A percentile compares a stretch with the other conserved stretches of the same genome.
Conservation (phyloP, 2,888 invertebrate species). For the Pogonocherus hispidulus region DNA sequence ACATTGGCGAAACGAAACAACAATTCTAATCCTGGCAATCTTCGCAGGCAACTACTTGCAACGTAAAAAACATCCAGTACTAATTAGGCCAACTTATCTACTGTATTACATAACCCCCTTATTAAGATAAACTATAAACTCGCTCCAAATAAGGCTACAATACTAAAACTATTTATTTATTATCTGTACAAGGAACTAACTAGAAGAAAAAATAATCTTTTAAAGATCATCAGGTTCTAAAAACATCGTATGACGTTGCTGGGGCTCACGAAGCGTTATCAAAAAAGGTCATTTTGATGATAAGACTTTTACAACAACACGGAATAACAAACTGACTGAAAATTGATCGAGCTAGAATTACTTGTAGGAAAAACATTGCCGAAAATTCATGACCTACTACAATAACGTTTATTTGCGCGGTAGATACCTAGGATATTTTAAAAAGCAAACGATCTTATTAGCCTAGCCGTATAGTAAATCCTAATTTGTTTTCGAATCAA, state of each 20-base stretch:
- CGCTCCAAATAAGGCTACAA: background rate
- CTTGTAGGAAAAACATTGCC: too few relatives aligned
- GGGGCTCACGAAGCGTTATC: slow-evolving; percentile 16
- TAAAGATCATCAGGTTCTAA: background rate
- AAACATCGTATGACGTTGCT: too few relatives aligned
- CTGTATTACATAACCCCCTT: background rate
- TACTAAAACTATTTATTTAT: background rate
- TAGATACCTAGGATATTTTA: too few relatives aligned
- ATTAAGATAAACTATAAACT: background rate
- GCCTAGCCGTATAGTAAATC: background rate
- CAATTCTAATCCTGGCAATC: too few relatives aligned
- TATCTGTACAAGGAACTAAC: background rate
- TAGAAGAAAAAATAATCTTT: background rate
- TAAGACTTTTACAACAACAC: slow-evolving; percentile 4
- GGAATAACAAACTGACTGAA: background rate
- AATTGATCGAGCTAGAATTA: too few relatives aligned
- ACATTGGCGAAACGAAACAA: too few relatives aligned
- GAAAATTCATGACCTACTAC: slow-evolving; percentile 10
- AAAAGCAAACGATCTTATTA: background rate
- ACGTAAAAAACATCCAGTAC: too few relatives aligned
- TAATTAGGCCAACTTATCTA: background rate
- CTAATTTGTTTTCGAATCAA: slow-evolving; percentile 4
- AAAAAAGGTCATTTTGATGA: slow-evolving; percentile 22
- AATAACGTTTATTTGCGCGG: background rate
- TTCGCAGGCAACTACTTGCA: too few relatives aligned